phyloP scores from a whole-genome alignment of 2,113 vertebrate genomes.

The Laticauda colubrina region DNA sequence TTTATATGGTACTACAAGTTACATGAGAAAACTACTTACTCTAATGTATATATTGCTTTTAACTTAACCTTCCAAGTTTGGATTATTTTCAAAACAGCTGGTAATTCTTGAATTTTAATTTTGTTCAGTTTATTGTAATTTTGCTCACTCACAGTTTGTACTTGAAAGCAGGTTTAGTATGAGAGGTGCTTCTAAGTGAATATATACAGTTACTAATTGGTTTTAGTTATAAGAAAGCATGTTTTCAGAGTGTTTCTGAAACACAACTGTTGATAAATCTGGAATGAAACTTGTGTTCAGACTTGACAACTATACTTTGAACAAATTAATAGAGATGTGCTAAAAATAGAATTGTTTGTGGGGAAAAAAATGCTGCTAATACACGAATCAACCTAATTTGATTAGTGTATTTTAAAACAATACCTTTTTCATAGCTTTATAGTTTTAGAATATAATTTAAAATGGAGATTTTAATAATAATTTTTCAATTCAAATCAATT shows the following conservation, averaged over 20 bases:
- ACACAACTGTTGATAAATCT: not conserved
- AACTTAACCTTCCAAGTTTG: not conserved
- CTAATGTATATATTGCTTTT: not conserved
- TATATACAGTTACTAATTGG: not conserved
- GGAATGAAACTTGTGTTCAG: not conserved
- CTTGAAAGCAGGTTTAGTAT: not conserved
- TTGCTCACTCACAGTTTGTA: not conserved
- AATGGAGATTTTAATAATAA: not conserved
- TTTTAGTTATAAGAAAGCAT: not conserved
- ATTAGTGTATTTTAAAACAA: not conserved
- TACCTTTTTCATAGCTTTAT: not conserved
- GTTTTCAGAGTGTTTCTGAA: not conserved
- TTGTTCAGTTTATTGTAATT: not conserved
- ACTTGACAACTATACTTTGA: not conserved
- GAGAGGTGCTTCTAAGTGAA: not conserved
- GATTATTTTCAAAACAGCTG: not conserved
- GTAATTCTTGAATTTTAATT: not conserved
- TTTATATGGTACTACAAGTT: not conserved
- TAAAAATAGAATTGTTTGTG: not conserved
- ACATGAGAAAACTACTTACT: not conserved
- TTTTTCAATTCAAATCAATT: not conserved
- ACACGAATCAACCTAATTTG: not conserved
- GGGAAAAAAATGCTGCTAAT: not conserved
- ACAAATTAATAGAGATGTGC: not conserved
- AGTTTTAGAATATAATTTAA: not conserved